These are phyloP conservation scores for Novumbra hubbsi DNA, from an alignment of 2,797 vertebrate genomes.

Conservation along the genomic window DNA sequence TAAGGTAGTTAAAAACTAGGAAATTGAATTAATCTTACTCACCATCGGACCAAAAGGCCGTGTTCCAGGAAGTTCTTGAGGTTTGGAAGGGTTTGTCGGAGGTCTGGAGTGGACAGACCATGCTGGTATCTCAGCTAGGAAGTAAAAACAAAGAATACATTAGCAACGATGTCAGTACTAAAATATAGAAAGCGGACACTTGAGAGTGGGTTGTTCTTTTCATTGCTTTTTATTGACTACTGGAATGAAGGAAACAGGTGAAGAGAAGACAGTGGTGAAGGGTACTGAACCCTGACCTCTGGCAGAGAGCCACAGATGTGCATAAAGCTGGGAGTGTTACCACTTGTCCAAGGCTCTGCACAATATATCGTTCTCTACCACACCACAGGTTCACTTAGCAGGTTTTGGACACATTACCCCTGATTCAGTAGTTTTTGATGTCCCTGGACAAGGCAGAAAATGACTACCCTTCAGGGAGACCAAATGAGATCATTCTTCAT, in stretches of 20 bases:
- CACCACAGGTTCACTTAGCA: conserved; percentile 4
- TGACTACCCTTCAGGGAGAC: conserved; percentile 41
- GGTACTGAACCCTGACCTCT: too few relatives aligned
- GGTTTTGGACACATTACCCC: not conserved
- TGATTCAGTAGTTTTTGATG: conserved; percentile 16
- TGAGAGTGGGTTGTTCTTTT: too few relatives aligned
- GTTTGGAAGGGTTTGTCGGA: conserved; percentile 97
- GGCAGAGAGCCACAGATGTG: too few relatives aligned
- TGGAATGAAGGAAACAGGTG: too few relatives aligned
- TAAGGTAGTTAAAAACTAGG: not conserved
- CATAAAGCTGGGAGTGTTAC: too few relatives aligned
- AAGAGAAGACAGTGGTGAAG: too few relatives aligned
- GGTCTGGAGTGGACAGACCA: conserved; percentile 91
- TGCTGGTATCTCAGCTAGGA: conserved; percentile 94
- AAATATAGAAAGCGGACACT: too few relatives aligned
- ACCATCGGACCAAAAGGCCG: conserved; percentile 94
- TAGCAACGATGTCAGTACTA: not conserved
- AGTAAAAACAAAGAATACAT: not conserved
- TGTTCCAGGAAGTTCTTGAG: conserved; percentile 97
- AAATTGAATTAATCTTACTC: conserved; percentile 53
- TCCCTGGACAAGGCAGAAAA: conserved; percentile 42
- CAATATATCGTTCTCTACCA: not conserved
- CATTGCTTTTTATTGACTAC: too few relatives aligned
- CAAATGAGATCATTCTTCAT: conserved; percentile 56
- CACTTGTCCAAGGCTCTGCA: not conserved